These are phyloP conservation scores for Alcis repandata DNA, from an alignment of 2,888 invertebrate species.

Conservation along the genomic window DNA sequence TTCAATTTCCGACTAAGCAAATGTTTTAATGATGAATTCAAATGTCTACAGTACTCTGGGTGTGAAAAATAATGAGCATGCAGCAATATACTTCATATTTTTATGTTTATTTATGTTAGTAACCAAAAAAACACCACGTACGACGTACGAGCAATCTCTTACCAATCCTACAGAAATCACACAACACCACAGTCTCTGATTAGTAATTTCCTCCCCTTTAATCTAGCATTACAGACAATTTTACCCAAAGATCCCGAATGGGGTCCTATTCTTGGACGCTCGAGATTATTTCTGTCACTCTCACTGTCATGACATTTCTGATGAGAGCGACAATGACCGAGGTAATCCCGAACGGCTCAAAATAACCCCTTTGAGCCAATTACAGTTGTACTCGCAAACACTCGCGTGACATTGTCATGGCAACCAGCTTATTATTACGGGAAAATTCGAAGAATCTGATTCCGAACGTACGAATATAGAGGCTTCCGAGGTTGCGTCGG, in stretches of 20 bases:
- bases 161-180: not conserved
- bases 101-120: too few species aligned
- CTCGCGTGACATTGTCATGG: slow-evolving; percentile 34
- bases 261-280: too few species aligned
- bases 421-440: slow-evolving; percentile 25
- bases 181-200: not conserved
- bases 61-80: too few species aligned
- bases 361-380: slow-evolving; percentile 15
- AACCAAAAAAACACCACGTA: not conserved
- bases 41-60: too few species aligned
- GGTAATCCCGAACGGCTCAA: too few species aligned
- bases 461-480: not conserved
- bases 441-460: slow-evolving; percentile 18
- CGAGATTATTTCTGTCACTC: too few species aligned
- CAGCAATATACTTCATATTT: too few species aligned
- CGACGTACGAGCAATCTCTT: not conserved
- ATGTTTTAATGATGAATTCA: too few species aligned
- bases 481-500: not conserved
- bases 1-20: too few species aligned
- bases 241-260: slow-evolving; percentile 11
- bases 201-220: slow-evolving; percentile 24
- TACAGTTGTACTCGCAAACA: slow-evolving; percentile 20
- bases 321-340: too few species aligned
- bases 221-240: slow-evolving; percentile 28
- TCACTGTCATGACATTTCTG: too few species aligned